Evolutionary conservation across 2,888 invertebrate genomes (phyloP).

Genomic region (Euplexia lucipara): DNA sequence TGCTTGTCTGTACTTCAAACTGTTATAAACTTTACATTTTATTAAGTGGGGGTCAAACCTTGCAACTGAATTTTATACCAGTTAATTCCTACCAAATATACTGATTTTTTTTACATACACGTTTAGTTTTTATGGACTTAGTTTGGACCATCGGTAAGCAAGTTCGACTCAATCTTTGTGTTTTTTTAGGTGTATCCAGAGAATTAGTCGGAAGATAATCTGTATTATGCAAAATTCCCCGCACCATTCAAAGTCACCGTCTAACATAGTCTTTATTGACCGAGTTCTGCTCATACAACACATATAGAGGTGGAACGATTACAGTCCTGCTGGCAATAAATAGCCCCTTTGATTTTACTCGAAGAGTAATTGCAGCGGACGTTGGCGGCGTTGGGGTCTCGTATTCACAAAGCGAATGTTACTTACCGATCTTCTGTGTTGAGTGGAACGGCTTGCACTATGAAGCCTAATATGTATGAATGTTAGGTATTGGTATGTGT

Average conservation of each 20-base stretch:
- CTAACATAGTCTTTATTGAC: constrained; percentile 4
- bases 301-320: constrained; percentile 39
- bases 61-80: no score
- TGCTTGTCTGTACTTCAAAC: no score
- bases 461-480: constrained; percentile 18
- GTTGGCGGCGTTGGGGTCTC: not conserved
- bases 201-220: not conserved
- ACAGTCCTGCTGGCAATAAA: constrained; percentile 51
- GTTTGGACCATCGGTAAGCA: no score
- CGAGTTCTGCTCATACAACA: constrained; percentile 24
- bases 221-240: not conserved
- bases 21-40: no score
- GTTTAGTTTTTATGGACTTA: no score
- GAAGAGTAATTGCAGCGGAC: constrained; percentile 59
- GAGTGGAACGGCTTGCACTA: constrained; percentile 28
- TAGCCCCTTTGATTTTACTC: constrained; percentile 58
- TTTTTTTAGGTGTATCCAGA: no score
- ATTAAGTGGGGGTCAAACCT: no score
- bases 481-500: not conserved
- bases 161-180: no score
- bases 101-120: no score
- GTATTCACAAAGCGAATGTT: constrained; percentile 47
- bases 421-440: constrained; percentile 20
- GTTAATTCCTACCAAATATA: no score
- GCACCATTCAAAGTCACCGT: constrained; percentile 8